Percentiles rank a stretch among this genome's conserved stretches.
Conservation (phyloP, 1,140 invertebrate species). For the Platorchestia sp. region DNA sequence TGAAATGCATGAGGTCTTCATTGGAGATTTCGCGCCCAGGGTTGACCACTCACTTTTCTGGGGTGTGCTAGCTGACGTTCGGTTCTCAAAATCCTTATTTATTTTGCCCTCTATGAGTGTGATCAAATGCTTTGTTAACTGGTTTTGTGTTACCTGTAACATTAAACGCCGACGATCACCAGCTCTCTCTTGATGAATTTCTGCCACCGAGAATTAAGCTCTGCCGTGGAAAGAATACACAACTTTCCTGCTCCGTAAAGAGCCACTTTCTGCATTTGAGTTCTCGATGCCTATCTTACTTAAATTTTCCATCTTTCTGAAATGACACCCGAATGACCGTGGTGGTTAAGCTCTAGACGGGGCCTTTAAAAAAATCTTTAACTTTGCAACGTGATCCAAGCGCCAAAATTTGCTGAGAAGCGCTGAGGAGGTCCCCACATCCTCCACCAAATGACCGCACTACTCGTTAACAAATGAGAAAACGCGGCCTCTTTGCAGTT, state of each 20-base stretch:
- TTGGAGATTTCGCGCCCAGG: neutral
- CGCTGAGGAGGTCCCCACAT: neutral
- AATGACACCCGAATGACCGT: neutral
- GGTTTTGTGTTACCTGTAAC: neutral
- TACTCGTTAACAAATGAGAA: constrained; percentile 21
- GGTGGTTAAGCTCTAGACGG: neutral
- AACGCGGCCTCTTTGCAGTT: constrained; percentile 2
- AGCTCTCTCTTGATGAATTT: neutral
- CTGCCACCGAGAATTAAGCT: neutral
- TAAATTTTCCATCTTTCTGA: neutral
- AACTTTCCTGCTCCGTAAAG: neutral
- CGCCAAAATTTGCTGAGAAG: neutral
- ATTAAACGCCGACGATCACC: neutral
- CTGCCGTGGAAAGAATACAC: too few relatives aligned
- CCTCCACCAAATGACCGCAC: neutral
- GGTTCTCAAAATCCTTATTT: too few relatives aligned
- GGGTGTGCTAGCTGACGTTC: neutral
- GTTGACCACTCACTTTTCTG: neutral
- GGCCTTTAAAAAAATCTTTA: neutral
- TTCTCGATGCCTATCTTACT: neutral
- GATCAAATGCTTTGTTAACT: neutral
- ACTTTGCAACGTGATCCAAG: neutral
- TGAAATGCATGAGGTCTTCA: neutral
- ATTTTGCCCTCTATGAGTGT: too few relatives aligned
- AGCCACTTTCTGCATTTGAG: neutral